A percentile compares a stretch with the other conserved stretches of the same genome.
Evolutionary conservation across 2,888 invertebrate species (phyloP).

Genomic region (Lithosia quadra): DNA sequence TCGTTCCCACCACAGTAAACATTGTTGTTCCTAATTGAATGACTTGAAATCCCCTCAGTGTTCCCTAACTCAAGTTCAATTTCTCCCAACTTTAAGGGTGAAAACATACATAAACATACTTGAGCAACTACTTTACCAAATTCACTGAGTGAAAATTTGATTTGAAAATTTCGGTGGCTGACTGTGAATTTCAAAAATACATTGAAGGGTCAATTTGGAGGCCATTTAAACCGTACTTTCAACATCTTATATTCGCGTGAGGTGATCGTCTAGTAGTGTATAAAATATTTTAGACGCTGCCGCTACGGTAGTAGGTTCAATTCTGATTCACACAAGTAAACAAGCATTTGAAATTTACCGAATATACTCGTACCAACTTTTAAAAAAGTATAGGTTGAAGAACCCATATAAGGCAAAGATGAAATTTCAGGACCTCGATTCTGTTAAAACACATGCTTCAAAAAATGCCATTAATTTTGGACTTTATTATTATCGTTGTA

Average conservation of each 20-base stretch:
- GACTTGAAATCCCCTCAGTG: background rate
- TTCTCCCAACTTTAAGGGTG: conserved; percentile 3
- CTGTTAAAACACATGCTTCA: too few species aligned
- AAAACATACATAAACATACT: background rate
- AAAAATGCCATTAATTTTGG: too few species aligned
- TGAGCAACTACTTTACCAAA: background rate
- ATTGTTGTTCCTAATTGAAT: conserved; percentile 3
- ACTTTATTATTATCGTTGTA: too few species aligned
- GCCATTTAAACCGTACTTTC: background rate
- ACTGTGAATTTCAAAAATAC: conserved; percentile 1
- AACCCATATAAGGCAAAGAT: too few species aligned
- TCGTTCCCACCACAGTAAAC: background rate
- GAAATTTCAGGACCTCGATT: too few species aligned
- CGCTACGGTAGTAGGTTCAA: background rate
- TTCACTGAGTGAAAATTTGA: conserved; percentile 2
- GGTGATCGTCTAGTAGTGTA: background rate
- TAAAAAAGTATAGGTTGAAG: too few species aligned
- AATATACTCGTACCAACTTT: too few species aligned
- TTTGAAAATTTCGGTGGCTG: background rate
- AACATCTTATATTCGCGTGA: background rate
- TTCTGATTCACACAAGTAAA: background rate
- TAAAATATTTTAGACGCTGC: background rate
- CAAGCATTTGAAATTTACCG: too few species aligned
- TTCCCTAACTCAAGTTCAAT: background rate
- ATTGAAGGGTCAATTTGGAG: conserved; percentile 3